Evolutionary conservation across 1,140 invertebrate species (phyloP).

Genomic region (Gonioctena quinquepunctata): DNA sequence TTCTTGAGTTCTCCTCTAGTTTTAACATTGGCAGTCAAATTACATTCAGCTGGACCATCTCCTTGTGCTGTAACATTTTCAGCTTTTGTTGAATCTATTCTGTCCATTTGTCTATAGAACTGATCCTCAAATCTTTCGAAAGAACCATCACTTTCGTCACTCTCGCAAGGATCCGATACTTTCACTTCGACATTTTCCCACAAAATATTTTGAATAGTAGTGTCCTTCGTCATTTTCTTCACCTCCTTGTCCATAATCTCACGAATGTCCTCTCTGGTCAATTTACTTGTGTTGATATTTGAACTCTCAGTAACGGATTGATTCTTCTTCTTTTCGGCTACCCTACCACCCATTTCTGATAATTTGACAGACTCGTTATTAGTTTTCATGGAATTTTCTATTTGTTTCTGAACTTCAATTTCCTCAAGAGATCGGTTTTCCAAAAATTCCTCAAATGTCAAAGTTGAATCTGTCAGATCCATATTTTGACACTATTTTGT

Average conservation of each 20-base stretch:
- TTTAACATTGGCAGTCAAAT: conserved; percentile 24
- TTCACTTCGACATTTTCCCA: background rate
- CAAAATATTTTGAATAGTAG: background rate
- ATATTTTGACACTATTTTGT: background rate
- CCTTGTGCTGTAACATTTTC: background rate
- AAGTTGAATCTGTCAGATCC: background rate
- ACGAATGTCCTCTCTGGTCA: background rate
- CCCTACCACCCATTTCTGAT: no score
- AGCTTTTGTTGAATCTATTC: background rate
- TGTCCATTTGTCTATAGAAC: conserved; percentile 7
- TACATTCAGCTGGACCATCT: conserved; percentile 21
- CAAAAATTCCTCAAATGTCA: conserved; percentile 14
- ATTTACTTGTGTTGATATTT: background rate
- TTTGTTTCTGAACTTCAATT: background rate
- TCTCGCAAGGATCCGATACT: background rate
- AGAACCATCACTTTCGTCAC: background rate
- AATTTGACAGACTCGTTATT: no score
- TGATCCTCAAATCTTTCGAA: conserved; percentile 2
- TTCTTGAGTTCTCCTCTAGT: conserved; percentile 26
- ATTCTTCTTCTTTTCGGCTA: background rate
- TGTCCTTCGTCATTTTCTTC: background rate
- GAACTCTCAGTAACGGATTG: background rate
- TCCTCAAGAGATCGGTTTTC: background rate
- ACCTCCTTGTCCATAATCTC: background rate
- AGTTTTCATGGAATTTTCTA: no score